A percentile compares a stretch with the other conserved stretches of the same genome.
Evolutionary conservation across 2,888 invertebrate genomes (phyloP).

Genomic region (Cecidostiba fungosa): DNA sequence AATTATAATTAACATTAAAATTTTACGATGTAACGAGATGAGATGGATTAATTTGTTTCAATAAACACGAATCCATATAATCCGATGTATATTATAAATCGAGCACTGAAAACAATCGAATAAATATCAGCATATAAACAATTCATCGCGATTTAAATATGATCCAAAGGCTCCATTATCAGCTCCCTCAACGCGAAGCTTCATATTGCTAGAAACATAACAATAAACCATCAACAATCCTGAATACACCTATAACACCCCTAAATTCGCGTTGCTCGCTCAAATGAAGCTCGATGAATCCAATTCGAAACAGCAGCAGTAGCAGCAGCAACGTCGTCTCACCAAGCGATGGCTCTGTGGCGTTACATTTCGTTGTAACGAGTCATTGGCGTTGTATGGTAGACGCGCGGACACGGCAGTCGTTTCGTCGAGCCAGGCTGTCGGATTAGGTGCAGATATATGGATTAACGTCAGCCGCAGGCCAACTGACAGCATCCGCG

Average conservation of each 20-base stretch:
- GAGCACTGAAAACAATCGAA: too few species aligned
- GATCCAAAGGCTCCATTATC: too few species aligned
- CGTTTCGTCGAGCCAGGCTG: background rate
- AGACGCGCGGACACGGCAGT: background rate
- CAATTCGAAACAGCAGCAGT: background rate
- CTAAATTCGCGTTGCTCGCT: background rate
- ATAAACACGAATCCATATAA: background rate
- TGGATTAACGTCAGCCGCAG: conserved; percentile 42
- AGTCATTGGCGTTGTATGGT: background rate
- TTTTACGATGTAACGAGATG: background rate
- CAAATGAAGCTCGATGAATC: conserved; percentile 41
- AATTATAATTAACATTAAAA: too few species aligned
- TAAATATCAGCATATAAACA: too few species aligned
- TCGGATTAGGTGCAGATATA: conserved; percentile 48
- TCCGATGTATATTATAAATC: too few species aligned
- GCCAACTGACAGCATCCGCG: conserved; percentile 29
- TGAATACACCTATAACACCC: background rate
- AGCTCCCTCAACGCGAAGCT: too few species aligned
- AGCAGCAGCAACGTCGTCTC: background rate
- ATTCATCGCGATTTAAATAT: too few species aligned
- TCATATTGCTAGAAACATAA: too few species aligned
- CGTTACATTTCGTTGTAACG: conserved; percentile 36
- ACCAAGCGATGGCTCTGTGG: background rate
- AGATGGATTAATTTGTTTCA: background rate
- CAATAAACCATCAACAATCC: background rate